phyloP scores from a whole-genome alignment of 2,113 vertebrate species.

The Desmodus rotundus region DNA sequence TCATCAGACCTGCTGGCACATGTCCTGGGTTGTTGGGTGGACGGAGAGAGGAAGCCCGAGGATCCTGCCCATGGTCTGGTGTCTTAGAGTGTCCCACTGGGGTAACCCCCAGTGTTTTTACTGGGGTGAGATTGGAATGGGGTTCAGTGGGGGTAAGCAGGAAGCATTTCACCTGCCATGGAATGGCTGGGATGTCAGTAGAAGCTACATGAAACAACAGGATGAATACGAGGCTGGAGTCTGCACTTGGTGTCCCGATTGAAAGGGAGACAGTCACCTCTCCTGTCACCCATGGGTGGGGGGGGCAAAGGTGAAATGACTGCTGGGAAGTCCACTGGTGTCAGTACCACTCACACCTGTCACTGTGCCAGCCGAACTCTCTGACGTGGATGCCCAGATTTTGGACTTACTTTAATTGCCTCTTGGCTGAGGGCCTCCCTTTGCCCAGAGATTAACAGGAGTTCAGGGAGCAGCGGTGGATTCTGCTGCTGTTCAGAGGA shows the following conservation, averaged over 20 bases:
- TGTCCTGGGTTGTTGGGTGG: fast-evolving
- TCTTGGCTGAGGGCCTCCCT: neutral
- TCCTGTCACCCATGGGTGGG: neutral
- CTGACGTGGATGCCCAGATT: neutral
- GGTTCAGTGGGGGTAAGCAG: neutral
- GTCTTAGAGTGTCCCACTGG: neutral
- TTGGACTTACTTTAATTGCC: neutral
- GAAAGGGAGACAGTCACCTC: neutral
- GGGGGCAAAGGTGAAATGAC: neutral
- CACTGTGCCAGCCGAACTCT: neutral
- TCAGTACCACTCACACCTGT: fast-evolving
- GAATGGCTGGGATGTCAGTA: neutral
- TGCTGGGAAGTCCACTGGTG: neutral
- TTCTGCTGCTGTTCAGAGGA: neutral
- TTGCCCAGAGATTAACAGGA: neutral
- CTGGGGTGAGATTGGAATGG: neutral
- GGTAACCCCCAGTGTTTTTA: neutral
- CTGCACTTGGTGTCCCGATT: neutral
- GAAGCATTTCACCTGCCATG: neutral
- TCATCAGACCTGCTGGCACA: neutral
- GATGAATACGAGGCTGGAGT: neutral
- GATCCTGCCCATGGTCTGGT: neutral
- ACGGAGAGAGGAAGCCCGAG: neutral
- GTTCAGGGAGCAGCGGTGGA: neutral
- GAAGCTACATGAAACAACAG: neutral